These are phyloP conservation scores for Platichthys stellatus DNA, from an alignment of 2,113 vertebrate genomes.

Conservation along the genomic window DNA sequence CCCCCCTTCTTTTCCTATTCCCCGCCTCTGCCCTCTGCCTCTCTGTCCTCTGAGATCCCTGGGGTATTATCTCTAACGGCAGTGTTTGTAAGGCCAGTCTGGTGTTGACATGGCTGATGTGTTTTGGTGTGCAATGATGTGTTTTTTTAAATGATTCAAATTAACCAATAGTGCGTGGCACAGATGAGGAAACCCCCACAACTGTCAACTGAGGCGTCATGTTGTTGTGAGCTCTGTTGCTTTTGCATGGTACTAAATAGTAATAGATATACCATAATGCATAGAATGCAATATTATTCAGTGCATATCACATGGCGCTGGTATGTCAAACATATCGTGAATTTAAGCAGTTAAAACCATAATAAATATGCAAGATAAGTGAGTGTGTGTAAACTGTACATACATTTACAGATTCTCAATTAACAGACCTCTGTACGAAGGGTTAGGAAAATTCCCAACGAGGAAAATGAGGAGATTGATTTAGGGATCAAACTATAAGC, in stretches of 20 bases:
- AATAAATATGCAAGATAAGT: background rate
- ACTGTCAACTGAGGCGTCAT: constrained; percentile 16
- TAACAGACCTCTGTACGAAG: constrained; percentile 24
- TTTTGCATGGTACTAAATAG: constrained; percentile 21
- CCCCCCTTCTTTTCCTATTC: constrained; percentile 10
- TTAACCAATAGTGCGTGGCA: constrained; percentile 61
- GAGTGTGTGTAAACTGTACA: constrained; percentile 23
- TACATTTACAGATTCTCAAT: constrained; percentile 6
- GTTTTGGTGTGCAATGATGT: constrained; percentile 55
- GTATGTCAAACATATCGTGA: background rate
- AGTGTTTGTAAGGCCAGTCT: constrained; percentile 64
- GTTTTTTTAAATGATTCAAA: constrained; percentile 73
- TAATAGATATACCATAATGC: background rate
- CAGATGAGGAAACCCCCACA: constrained; percentile 30
- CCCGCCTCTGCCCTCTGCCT: constrained; percentile 35
- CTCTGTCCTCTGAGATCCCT: constrained; percentile 64
- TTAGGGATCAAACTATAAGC: constrained; percentile 45
- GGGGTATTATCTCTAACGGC: constrained; percentile 71
- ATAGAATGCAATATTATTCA: constrained; percentile 5
- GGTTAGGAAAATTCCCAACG: background rate
- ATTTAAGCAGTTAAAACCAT: constrained; percentile 8
- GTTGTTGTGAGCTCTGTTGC: background rate
- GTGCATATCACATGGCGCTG: background rate
- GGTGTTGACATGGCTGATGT: constrained; percentile 62
- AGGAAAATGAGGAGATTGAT: constrained; percentile 57